Conservation (phyloP, 1,140 invertebrate genomes). For the Eumeta japonica region DNA sequence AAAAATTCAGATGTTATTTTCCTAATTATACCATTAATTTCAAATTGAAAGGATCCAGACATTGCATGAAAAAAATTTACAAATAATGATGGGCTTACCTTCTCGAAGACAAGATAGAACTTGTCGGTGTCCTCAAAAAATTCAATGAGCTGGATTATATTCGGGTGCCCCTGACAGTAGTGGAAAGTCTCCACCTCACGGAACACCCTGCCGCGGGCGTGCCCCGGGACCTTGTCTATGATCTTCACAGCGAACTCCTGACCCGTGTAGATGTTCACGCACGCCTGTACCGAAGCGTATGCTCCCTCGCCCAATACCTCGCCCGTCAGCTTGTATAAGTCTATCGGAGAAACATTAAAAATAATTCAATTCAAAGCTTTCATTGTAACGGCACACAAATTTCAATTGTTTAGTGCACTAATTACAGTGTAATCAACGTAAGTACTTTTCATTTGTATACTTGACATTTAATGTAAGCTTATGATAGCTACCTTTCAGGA, state of each 20-base stretch:
- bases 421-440: too few species aligned
- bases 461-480: too few species aligned
- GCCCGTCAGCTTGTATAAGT: slow-evolving; percentile 92
- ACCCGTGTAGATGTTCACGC: slow-evolving; percentile 85
- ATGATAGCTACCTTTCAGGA: too few species aligned
- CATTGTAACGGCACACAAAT: too few species aligned
- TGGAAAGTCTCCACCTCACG: slow-evolving; percentile 98
- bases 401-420: too few species aligned
- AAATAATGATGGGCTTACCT: too few species aligned
- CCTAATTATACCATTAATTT: too few species aligned
- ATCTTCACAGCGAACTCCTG: slow-evolving; percentile 97
- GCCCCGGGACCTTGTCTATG: slow-evolving; percentile 91
- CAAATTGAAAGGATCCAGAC: too few species aligned
- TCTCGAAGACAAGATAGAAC: slow-evolving; percentile 98
- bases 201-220: slow-evolving; percentile 90
- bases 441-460: too few species aligned
- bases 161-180: slow-evolving; percentile 93
- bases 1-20: too few species aligned
- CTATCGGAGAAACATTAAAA: slow-evolving; percentile 59
- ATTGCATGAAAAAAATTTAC: too few species aligned
- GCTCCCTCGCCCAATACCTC: slow-evolving; percentile 95
- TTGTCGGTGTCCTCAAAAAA: slow-evolving; percentile 96
- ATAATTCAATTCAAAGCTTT: too few species aligned
- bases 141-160: slow-evolving; percentile 96
- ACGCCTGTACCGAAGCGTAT: slow-evolving; percentile 93